Base-by-base conservation (phyloP, 2,888 invertebrate genomes). In the Oegoconia quadripuncta region DNA sequence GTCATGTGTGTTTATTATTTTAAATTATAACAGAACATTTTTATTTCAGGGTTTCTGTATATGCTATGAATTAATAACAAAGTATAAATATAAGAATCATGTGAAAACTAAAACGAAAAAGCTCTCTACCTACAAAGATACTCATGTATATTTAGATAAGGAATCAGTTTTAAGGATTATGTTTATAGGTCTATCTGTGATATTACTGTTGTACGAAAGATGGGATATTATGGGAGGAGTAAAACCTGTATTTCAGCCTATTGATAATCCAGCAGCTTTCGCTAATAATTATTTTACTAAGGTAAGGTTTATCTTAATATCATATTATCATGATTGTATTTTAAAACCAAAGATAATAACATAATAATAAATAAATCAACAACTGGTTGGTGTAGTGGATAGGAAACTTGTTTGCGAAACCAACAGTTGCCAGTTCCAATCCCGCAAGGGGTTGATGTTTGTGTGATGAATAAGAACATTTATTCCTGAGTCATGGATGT, bases 231-330 rank as follows among this genome's bases (percentile, higher is more conserved):
- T 97, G 93, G 93, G 93, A 43, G 94, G 93, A 49, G 88, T 90
- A 41, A 88, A 91, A 37, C 97, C 97, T 7, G 89, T 87, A 34
- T 98, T 98, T 73, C 94, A 96, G 65, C 75, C 89, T 35, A 92
- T 92, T 53, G 98, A 99, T 75, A 99, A 99, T 86, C 98, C 98
- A 12, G 92, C 97, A 33, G 95, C 97, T 2, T 95, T 96, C 78
- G 88, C 92, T 46, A 81, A 91, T 26, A 87, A 81, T 61, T 57
- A 90, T 31, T 70, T 92, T 34, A 88, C 91, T 25, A 92, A 93
- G 81, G 92, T 94, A 79, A 73, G 22, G 14, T 13, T n/a, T n/a
- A n/a, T n/a, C n/a, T n/a, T n/a, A n/a, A n/a, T n/a, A n/a, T n/a
- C n/a, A n/a, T n/a, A n/a, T 20, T 29, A 9, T 6, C n/a, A 35